These are phyloP conservation scores for Leptopilina clavipes DNA, from an alignment of 1,140 invertebrate genomes.

Conservation along the genomic window DNA sequence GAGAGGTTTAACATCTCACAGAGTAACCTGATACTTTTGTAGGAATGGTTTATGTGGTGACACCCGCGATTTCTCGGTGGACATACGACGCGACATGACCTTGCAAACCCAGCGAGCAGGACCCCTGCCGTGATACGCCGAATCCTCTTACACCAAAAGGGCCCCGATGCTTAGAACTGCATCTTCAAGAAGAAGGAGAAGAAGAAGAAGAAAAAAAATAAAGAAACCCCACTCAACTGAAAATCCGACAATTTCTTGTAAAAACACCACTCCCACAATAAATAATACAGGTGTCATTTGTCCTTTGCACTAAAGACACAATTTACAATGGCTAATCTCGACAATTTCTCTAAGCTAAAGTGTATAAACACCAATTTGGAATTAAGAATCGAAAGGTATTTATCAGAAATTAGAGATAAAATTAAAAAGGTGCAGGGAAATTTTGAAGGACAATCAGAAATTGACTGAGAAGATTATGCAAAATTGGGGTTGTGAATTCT, in stretches of 20 bases:
- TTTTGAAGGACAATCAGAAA: no score
- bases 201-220: neutral
- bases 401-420: no score
- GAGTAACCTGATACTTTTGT: slow-evolving; percentile 71
- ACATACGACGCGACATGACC: slow-evolving; percentile 63
- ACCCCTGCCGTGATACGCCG: slow-evolving; percentile 68
- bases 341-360: neutral
- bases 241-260: slow-evolving; percentile 47
- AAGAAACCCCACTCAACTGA: neutral
- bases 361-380: no score
- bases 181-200: slow-evolving; percentile 41
- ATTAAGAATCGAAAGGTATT: no score
- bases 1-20: slow-evolving; percentile 46
- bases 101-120: slow-evolving; percentile 53
- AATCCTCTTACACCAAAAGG: slow-evolving; percentile 56
- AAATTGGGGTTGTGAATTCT: no score
- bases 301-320: neutral
- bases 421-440: no score
- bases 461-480: no score
- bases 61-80: slow-evolving; percentile 64
- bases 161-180: slow-evolving; percentile 53
- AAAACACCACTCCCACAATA: slow-evolving; percentile 48
- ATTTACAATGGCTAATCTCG: neutral
- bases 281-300: slow-evolving; percentile 22
- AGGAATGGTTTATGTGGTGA: slow-evolving; percentile 72